These are phyloP conservation scores for Ennomos fuscantarius DNA, from an alignment of 2,888 invertebrate genomes.

Conservation along the genomic window DNA sequence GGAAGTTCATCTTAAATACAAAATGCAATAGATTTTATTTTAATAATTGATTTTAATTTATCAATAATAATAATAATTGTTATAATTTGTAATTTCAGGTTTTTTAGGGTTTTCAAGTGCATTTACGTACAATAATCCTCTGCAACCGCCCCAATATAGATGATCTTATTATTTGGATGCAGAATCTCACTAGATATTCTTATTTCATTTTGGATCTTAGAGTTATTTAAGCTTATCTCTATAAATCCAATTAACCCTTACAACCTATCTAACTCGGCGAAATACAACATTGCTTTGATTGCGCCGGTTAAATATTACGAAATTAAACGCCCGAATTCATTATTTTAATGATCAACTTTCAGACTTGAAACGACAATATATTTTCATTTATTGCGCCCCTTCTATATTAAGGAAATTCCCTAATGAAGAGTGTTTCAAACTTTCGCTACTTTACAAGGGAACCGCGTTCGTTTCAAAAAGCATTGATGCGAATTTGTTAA, in stretches of 20 bases:
- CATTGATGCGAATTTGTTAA: slow-evolving; percentile 41
- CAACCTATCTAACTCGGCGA: slow-evolving; percentile 5
- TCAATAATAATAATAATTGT: neutral
- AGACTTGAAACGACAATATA: slow-evolving; percentile 38
- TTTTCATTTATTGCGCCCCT: slow-evolving; percentile 43
- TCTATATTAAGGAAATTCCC: slow-evolving; percentile 43
- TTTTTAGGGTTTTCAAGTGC: no score
- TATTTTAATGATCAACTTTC: slow-evolving; percentile 48
- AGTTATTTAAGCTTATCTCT: neutral
- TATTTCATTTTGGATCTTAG: no score
- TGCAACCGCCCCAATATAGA: no score
- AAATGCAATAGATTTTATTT: no score
- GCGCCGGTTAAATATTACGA: slow-evolving; percentile 21
- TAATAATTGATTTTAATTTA: no score
- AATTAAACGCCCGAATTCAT: slow-evolving; percentile 41
- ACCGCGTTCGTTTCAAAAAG: slow-evolving; percentile 37
- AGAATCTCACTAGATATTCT: no score
- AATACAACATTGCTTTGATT: slow-evolving; percentile 19
- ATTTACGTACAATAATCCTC: no score
- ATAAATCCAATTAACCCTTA: slow-evolving; percentile 2
- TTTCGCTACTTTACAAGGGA: slow-evolving; percentile 42
- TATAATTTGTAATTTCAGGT: no score
- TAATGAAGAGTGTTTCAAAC: slow-evolving; percentile 53
- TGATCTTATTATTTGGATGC: no score
- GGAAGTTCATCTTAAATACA: no score